phyloP scores from a whole-genome alignment of 2,888 invertebrate genomes.

The Perdita meconis region DNA sequence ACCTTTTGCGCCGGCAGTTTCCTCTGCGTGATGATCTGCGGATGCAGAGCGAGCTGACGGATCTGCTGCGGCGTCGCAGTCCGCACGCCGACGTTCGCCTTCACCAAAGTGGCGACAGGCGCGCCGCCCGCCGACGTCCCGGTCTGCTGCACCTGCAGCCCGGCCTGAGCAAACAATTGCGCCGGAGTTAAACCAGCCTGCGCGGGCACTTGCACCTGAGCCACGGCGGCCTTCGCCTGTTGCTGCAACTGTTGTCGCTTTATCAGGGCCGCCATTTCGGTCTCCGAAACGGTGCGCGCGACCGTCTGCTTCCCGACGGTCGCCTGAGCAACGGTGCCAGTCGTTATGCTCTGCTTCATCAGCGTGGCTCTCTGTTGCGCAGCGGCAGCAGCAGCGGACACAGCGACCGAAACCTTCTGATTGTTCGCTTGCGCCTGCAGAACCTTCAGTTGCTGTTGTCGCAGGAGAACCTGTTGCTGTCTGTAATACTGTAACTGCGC shows the following conservation, averaged over 20 bases:
- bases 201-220: constrained; percentile 81
- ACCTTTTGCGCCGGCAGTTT: constrained; percentile 87
- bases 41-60: constrained; percentile 88
- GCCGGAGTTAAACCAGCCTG: constrained; percentile 83
- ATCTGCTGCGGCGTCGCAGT: constrained; percentile 88
- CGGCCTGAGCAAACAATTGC: constrained; percentile 87
- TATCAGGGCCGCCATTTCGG: constrained; percentile 87
- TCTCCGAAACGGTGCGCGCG: constrained; percentile 85
- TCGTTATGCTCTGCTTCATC: constrained; percentile 77
- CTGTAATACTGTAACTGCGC: constrained; percentile 88
- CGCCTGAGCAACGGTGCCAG: constrained; percentile 65
- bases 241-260: constrained; percentile 85
- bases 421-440: constrained; percentile 79
- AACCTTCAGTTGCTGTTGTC: constrained; percentile 81
- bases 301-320: constrained; percentile 84
- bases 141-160: constrained; percentile 85
- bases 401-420: constrained; percentile 82
- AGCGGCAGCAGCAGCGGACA: constrained; percentile 77
- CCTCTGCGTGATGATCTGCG: constrained; percentile 86
- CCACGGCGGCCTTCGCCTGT: constrained; percentile 83
- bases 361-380: constrained; percentile 79
- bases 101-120: constrained; percentile 88
- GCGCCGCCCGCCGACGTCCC: constrained; percentile 84
- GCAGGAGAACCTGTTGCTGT: constrained; percentile 86
- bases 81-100: constrained; percentile 85